Evolutionary conservation across 2,888 invertebrate species (phyloP), one percentile per base, ranked within the genome.

Genomic region (Odontocolon sp.): DNA sequence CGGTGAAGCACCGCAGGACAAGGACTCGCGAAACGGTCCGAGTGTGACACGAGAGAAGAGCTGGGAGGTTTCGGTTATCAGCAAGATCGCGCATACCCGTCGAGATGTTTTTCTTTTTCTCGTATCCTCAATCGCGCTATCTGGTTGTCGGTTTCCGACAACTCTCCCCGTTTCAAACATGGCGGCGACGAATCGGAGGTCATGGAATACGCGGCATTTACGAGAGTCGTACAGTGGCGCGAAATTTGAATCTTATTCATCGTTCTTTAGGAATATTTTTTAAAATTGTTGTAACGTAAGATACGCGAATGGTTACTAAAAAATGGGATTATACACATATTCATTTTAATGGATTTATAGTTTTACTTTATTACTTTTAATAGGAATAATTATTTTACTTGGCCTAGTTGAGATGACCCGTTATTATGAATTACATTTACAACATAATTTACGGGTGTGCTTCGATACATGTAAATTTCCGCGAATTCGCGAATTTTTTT

Each of bases 1-100:
- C n/a, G n/a, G n/a, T n/a, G n/a, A 54, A 69, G 72, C 57, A 72
- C 56, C 67, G 71, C 63, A 68, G n/a, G 63, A 77, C 77, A 68
- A 77, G 68, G 63, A 72, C 72, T 77, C 72, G 21, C 71, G 71
- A 28, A 69, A 71, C 72, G 64, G 72, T 77, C 72, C 68, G 67
- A 57, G 54, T n/a, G 68, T 69, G 63, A 63, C 56, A 63, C 33
- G 63, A 57, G 64, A 63, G 47, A 28, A 28, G 50, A 31, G 52
- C 26, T 31, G 52, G 52, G 52, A 31, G 52, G 52, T 36, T n/a
- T 47, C 47, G 23, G 47, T 11, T 47, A 21, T 47, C 47, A 23
- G 23, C 4, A 21, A 47, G n/a, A 47, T 47, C 47, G 47, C n/a
- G 47, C 47, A 23, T 23, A 21, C 47, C n/a, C n/a, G 47, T 11